Evolutionary conservation across 2,888 invertebrate genomes (phyloP), one percentile per base, ranked within the genome.

Genomic region (Chrysopilus asiliformis): DNA sequence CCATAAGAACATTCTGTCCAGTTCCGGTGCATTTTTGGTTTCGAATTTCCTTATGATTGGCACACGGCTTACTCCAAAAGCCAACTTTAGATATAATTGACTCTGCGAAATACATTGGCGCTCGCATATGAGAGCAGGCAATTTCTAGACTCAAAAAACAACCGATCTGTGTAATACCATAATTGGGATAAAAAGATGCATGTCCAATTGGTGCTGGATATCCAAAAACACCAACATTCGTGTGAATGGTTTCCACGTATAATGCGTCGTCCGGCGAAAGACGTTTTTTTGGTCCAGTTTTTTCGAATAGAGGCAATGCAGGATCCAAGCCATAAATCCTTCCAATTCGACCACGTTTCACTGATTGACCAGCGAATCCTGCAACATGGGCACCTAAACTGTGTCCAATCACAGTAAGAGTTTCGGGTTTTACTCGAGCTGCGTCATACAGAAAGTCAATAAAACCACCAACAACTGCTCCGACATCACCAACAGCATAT

Each of bases 101-200:
- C 38, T 59, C 59, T 25, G 54, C 53, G 34, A 56, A 60, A 54
- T 53, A 55, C 41, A 49, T 47, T 31, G 57, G 55, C 12, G 59
- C 49, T 0, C 59, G 49, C 10, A 53, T 51, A 39, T 60, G 59
- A 1, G 59, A 57, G 35, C 59, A 60, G 18, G 57, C 56, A 10
- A 22, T 22, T 10, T 22, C 22, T 7, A 7, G 0, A 17, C 47
- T 46, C 1, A 12, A 2, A 4, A 5, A 28, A 34, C 51, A 52
- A 32, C 53, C 53, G 7, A 48, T 47, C 39, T 64, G 64, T 6
- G 41, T 43, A 3, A 40, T 37, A 3, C 64, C 64, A 20, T 51
- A 58, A 34, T 65, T 64, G 2, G 61, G 60, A 37, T 57, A 63
- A 42, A 65, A 65, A 20, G 63, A 60, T 6, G 59, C 55, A 13